These are phyloP conservation scores for Chaetodon trifascialis DNA, from an alignment of 2,113 vertebrate species.

Conservation along the genomic window DNA sequence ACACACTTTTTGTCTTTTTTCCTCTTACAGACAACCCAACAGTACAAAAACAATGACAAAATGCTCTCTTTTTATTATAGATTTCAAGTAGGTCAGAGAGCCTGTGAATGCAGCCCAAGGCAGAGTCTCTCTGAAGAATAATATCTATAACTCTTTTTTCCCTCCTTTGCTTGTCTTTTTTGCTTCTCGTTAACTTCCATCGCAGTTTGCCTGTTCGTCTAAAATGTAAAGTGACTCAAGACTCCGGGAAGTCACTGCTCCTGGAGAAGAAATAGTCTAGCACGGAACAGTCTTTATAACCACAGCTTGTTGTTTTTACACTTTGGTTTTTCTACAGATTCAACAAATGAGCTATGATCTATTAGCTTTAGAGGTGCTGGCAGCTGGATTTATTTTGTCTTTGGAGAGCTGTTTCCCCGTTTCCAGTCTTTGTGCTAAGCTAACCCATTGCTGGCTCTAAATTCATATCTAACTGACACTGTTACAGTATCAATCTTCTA, in stretches of 20 bases:
- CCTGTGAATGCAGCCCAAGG: conserved; percentile 44
- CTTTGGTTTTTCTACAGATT: neutral
- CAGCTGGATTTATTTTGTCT: too few relatives aligned
- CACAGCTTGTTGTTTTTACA: neutral
- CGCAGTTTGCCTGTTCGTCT: neutral
- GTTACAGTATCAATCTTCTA: neutral
- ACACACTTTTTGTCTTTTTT: neutral
- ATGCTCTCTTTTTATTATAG: conserved; percentile 4
- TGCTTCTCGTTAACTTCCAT: neutral
- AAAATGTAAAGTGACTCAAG: too few relatives aligned
- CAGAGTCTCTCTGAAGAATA: conserved; percentile 20
- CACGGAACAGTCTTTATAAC: neutral
- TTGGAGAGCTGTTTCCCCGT: too few relatives aligned
- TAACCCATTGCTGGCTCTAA: neutral
- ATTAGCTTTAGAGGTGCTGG: neutral
- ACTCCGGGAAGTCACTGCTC: neutral
- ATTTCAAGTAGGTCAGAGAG: conserved; percentile 63
- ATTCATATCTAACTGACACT: neutral
- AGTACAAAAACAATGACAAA: conserved; percentile 1
- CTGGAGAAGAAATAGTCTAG: neutral
- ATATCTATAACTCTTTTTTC: conserved; percentile 15
- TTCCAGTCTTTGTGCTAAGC: neutral
- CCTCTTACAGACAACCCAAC: conserved; percentile 22
- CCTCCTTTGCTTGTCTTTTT: neutral
- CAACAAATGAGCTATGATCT: neutral